These are phyloP conservation scores for Ochotona curzoniae DNA, from an alignment of 2,113 vertebrate species.

Conservation along the genomic window DNA sequence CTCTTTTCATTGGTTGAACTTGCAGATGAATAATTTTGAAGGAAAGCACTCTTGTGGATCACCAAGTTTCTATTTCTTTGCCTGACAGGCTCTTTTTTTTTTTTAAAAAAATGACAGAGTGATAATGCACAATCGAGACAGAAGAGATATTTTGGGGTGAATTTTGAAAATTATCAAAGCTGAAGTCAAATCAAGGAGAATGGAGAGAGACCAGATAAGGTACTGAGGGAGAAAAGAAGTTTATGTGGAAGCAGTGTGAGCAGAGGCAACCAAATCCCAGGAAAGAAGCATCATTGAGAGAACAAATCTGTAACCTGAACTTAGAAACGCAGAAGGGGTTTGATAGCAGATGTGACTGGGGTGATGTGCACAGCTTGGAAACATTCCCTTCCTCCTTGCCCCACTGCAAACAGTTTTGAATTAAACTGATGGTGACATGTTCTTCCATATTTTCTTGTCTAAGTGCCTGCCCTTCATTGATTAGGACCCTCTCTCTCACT, in stretches of 20 bases:
- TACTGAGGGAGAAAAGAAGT: background rate
- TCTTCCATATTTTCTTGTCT: background rate
- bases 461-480: accelerated
- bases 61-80: background rate
- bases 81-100: no score
- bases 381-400: no score
- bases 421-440: background rate
- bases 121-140: background rate
- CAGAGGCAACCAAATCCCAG: background rate
- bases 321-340: background rate
- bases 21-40: background rate
- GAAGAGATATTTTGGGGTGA: background rate
- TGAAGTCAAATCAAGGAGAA: background rate
- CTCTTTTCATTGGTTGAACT: background rate
- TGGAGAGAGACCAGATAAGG: background rate
- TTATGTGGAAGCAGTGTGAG: background rate
- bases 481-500: background rate
- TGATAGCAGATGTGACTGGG: background rate
- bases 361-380: background rate
- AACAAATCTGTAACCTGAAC: background rate
- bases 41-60: background rate
- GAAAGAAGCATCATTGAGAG: background rate
- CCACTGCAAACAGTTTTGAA: no score
- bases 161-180: background rate
- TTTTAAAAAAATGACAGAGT: conserved; percentile 19